phyloP scores from a whole-genome alignment of 2,888 invertebrate species.

The Hydropsyche betteni region DNA sequence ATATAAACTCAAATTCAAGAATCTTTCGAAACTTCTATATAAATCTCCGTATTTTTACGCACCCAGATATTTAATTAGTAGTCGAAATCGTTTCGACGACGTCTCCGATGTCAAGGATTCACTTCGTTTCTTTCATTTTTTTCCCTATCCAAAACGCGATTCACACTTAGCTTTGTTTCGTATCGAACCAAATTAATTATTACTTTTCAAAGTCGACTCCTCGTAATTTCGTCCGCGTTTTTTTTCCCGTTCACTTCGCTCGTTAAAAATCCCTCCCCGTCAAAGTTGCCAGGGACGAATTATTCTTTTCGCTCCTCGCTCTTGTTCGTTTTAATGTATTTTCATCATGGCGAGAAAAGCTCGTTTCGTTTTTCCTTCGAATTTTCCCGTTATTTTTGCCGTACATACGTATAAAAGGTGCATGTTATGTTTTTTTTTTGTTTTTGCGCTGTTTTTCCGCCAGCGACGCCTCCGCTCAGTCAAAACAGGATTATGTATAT shows the following conservation, averaged over 20 bases:
- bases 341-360: constrained; percentile 14
- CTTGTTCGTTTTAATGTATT: constrained; percentile 18
- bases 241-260: too few relatives aligned
- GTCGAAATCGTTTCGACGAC: too few relatives aligned
- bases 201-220: constrained; percentile 9
- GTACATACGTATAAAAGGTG: too few relatives aligned
- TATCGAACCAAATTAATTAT: constrained; percentile 12
- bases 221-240: neutral
- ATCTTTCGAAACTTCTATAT: too few relatives aligned
- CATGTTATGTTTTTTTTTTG: constrained; percentile 1
- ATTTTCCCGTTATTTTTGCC: neutral
- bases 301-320: constrained; percentile 6
- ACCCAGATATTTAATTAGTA: too few relatives aligned
- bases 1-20: too few relatives aligned
- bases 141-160: neutral
- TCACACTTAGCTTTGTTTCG: neutral
- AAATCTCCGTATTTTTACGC: too few relatives aligned
- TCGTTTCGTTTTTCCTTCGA: neutral
- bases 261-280: constrained; percentile 5
- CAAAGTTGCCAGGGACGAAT: constrained; percentile 12
- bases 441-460: neutral
- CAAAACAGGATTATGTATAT: constrained; percentile 19
- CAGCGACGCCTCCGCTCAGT: constrained; percentile 3
- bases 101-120: too few relatives aligned
- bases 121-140: too few relatives aligned